Base-by-base conservation (phyloP, 2,888 invertebrate species). In the Latheticus oryzae region DNA sequence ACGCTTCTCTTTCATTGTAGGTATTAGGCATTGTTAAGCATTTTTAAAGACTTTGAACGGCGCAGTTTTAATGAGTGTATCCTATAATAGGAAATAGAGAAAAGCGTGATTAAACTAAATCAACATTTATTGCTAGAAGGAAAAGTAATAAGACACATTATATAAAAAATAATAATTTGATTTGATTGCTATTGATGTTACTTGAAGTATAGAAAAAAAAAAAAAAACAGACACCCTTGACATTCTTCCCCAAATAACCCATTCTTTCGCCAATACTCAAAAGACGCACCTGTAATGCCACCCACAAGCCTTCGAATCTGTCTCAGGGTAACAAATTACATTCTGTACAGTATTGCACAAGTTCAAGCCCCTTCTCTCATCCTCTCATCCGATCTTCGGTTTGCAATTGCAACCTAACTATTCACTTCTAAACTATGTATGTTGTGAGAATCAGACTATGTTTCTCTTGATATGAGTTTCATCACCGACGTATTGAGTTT, bases 301-400 rank as follows among this genome's bases (percentile, higher is more conserved):
- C 58, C 62, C 55, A 53, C 58, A 58, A 55, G 59, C 56, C 60
- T 61, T 32, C 53, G 60, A 63, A 67, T 67, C 63, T 67, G 65
- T 67, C 67, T 66, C 63, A 64, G 65, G 67, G 67, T 68, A 66
- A 66, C 63, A 63, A 66, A 66, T 63, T 63, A 58, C 65, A 48
- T 47, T 58, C 55, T 54, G 60, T 56, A 47, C 47, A 26, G 33
- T 63, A 57, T 61, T 60, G 63, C 68, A 65, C 65, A 70, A 64
- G 24, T 58, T 58, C 56, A 58, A 47, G 60, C 65, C 71, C 67
- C 69, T 68, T 68, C 70, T 70, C 68, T 65, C 52, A 17, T 26
- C 12, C 40, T 9, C 58, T 57, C 50, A 51, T 57, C 56, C 19
- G 40, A 42, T 38, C n/a, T n/a, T n/a, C 28, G 28, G 28, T 28